A percentile compares a stretch with the other conserved stretches of the same genome.
These are phyloP conservation scores for Pseudomugil gertrudae DNA, from an alignment of 2,797 vertebrate genomes.

Conservation along the genomic window DNA sequence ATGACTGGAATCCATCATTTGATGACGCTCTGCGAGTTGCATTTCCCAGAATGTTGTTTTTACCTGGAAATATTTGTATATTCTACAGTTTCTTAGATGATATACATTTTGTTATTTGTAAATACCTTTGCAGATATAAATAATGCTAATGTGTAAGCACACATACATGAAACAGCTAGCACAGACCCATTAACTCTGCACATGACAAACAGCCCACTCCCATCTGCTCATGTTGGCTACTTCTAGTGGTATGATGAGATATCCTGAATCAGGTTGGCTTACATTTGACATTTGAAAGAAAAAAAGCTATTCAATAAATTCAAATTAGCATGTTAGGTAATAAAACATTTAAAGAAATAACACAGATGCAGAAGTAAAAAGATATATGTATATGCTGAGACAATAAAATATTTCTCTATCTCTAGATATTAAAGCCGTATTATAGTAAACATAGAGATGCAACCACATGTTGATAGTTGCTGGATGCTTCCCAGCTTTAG, in stretches of 20 bases:
- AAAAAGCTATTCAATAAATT: not conserved
- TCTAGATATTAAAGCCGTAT: too few relatives aligned
- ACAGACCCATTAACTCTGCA: not conserved
- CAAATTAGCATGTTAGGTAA: not conserved
- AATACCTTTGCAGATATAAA: too few relatives aligned
- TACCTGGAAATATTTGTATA: not conserved
- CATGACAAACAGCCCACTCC: not conserved
- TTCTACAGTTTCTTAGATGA: not conserved
- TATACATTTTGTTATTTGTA: not conserved
- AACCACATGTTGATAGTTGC: not conserved
- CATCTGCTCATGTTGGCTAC: not conserved
- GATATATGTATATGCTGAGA: too few relatives aligned
- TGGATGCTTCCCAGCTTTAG: not conserved
- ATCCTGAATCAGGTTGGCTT: not conserved
- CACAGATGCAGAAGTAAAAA: too few relatives aligned
- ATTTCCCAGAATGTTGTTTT: not conserved
- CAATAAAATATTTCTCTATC: too few relatives aligned
- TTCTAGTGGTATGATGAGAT: not conserved
- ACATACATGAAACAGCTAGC: not conserved
- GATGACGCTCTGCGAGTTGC: too few relatives aligned
- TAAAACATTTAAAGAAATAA: too few relatives aligned
- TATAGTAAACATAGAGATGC: too few relatives aligned
- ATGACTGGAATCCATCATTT: not conserved
- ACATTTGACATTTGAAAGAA: not conserved
- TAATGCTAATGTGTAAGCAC: too few relatives aligned